These are phyloP conservation scores for Periparus ater DNA, from an alignment of 2,797 vertebrate genomes.

Conservation along the genomic window DNA sequence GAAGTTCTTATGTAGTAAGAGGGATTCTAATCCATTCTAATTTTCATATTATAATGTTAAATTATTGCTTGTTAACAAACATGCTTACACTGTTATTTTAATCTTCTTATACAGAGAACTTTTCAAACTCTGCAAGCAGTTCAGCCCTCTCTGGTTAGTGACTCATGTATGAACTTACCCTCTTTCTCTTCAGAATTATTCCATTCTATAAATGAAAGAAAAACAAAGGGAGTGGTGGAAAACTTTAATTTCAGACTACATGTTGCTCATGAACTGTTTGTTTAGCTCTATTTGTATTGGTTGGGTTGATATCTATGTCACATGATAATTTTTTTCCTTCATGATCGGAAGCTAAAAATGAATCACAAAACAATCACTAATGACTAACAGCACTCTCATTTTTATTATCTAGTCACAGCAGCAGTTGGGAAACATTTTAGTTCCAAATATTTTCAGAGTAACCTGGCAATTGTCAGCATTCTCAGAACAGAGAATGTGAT, in stretches of 20 bases:
- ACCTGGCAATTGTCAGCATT: background rate
- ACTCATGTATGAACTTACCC: constrained; percentile 20
- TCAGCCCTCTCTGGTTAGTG: constrained; percentile 4
- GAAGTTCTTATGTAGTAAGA: background rate
- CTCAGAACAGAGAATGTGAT: background rate
- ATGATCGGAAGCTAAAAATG: constrained; percentile 18
- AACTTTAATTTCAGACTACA: constrained; percentile 38
- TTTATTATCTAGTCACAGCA: constrained; percentile 13
- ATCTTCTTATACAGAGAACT: background rate
- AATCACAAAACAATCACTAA: constrained; percentile 34
- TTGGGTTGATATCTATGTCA: constrained; percentile 51
- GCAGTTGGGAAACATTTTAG: background rate
- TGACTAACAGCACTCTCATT: constrained; percentile 24
- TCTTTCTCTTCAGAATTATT: constrained; percentile 28
- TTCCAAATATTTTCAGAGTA: background rate
- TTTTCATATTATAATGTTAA: background rate
- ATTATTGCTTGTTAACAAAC: background rate
- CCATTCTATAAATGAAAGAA: background rate
- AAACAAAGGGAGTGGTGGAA: constrained; percentile 49
- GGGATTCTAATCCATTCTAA: background rate
- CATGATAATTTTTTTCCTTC: background rate
- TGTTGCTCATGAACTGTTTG: constrained; percentile 42
- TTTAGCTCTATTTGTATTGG: constrained; percentile 57
- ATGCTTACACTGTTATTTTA: background rate
- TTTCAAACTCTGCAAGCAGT: background rate